Evolutionary conservation across 2,888 invertebrate species (phyloP), one percentile per base, ranked within the genome.

Genomic region (Drosophila aldrichi): DNA sequence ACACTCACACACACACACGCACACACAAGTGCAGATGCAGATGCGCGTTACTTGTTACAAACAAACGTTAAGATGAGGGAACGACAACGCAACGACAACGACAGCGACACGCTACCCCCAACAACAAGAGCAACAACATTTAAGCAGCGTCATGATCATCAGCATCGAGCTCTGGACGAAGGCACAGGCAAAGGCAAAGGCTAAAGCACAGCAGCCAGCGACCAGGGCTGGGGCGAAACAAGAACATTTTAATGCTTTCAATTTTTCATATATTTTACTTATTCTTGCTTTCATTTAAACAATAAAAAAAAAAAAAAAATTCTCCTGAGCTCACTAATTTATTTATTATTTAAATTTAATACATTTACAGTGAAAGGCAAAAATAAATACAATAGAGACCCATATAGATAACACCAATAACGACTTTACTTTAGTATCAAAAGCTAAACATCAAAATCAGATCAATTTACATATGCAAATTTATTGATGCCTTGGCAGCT

Each of bases 41-140:
- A 81, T 73, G 82, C 75, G 75, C 73, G 81, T 84, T 84, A 85
- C 85, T 84, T 87, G 88, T 84, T 85, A 79, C 85, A 85, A 79
- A 75, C 82, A 81, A 79, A 81, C 75, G 73, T 67, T 75, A 73
- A 83, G 77, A 67, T 59, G 77, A 74, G 62, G 72, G 70, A 52
- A 77, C 74, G 36, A 34, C 64, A 60, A 44, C 59, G 43, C 66
- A 73, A 56, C 63, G 44, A 68, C 69, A 56, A 58, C 63, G 52
- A 62, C 67, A 70, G 51, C 67, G 36, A 65, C 77, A 74, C 52
- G 74, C 74, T 74, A 74, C 77, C 66, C 63, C 62, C 69, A 73
- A 68, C 77, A 71, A 77, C 79, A 65, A 38, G 25, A 46, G 61
- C 63, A 65, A 59, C 65, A 63, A 65, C 44, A 64, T 76, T 76